phyloP scores from a whole-genome alignment of 1,140 invertebrate species.

The Gryon sp. region DNA sequence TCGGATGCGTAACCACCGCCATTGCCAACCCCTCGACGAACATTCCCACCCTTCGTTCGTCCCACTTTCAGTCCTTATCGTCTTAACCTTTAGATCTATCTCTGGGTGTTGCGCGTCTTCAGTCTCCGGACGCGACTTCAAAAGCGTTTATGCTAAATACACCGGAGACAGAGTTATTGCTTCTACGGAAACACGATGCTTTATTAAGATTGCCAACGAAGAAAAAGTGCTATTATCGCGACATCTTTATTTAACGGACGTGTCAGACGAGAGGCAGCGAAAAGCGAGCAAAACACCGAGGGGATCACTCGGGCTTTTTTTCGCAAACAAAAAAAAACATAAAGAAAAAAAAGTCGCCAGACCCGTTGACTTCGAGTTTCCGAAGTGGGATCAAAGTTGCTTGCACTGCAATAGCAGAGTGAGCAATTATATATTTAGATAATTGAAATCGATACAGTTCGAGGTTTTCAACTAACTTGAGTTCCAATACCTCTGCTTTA shows the following conservation, averaged over 20 bases:
- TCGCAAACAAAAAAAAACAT: constrained; percentile 6
- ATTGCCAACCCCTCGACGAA: background rate
- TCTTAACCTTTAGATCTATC: constrained; percentile 61
- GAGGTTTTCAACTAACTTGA: background rate
- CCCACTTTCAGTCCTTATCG: constrained; percentile 62
- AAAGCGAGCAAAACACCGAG: constrained; percentile 18
- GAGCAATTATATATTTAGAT: constrained; percentile 1
- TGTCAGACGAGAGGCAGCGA: constrained; percentile 40
- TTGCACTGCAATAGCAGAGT: background rate
- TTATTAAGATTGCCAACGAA: constrained; percentile 60
- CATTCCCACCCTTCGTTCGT: constrained; percentile 26
- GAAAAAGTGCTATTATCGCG: constrained; percentile 59
- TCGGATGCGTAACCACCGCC: constrained; percentile 47
- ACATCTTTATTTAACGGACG: constrained; percentile 59
- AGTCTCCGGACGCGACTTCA: constrained; percentile 46
- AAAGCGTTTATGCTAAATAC: constrained; percentile 65
- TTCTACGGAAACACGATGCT: constrained; percentile 58
- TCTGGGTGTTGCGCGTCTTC: constrained; percentile 29
- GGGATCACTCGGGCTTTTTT: constrained; percentile 3
- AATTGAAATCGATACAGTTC: background rate
- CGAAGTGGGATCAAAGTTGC: background rate
- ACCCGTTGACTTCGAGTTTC: background rate
- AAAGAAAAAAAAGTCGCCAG: background rate
- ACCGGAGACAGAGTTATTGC: constrained; percentile 62
- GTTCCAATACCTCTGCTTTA: background rate